Conservation (phyloP, 2,113 vertebrate species). For the Thinocorus orbignyianus region DNA sequence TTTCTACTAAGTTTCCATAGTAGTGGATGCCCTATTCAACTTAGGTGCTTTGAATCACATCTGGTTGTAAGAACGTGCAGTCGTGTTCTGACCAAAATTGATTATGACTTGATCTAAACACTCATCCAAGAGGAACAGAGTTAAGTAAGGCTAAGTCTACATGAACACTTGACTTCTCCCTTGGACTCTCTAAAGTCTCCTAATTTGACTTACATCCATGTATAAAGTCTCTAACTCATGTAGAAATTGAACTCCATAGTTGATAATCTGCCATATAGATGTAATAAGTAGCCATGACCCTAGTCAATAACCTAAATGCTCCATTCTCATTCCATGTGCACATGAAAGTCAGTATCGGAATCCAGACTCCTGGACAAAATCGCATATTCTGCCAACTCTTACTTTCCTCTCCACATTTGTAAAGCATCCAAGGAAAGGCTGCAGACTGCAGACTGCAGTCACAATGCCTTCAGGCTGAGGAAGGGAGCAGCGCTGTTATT, state of each 20-base stretch:
- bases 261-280: not conserved
- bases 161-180: not conserved
- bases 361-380: not conserved
- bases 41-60: not conserved
- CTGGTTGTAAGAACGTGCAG: not conserved
- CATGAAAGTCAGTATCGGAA: not conserved
- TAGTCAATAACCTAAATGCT: not conserved
- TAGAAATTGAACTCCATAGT: not conserved
- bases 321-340: not conserved
- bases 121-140: not conserved
- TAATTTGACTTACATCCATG: not conserved
- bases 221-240: not conserved
- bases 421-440: not conserved
- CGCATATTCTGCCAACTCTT: not conserved
- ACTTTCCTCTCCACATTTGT: not conserved
- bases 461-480: not conserved
- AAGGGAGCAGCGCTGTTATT: not conserved
- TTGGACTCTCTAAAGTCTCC: not conserved
- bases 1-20: not conserved
- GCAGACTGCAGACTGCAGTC: not conserved
- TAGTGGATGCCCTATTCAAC: not conserved
- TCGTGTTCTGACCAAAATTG: not conserved
- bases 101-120: not conserved
- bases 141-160: not conserved
- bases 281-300: not conserved